phyloP scores from a whole-genome alignment of 2,797 vertebrate species.

The Dallia pectoralis region DNA sequence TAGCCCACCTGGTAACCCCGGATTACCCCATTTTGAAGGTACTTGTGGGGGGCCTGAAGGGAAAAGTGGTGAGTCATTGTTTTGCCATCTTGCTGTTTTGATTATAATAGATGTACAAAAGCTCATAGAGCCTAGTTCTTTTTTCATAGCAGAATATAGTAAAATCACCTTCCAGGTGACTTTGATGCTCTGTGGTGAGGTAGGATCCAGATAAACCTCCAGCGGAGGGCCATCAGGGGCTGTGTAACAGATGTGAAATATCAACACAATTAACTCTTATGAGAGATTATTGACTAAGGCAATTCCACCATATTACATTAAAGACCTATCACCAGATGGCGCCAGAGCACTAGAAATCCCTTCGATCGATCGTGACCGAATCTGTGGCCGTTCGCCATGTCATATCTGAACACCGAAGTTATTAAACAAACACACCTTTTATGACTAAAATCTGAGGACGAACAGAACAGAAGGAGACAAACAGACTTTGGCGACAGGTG shows the following conservation, averaged over 20 bases:
- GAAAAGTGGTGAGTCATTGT: neutral
- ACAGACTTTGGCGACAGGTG: neutral
- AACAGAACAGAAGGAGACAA: neutral
- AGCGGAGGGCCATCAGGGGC: slow-evolving; percentile 96
- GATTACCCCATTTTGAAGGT: slow-evolving; percentile 96
- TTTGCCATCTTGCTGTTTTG: neutral
- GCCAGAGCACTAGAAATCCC: slow-evolving; percentile 41
- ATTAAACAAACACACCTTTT: slow-evolving; percentile 30
- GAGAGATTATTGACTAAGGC: neutral
- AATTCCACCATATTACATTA: neutral
- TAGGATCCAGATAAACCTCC: slow-evolving; percentile 91
- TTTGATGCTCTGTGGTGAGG: slow-evolving; percentile 97
- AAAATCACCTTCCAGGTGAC: slow-evolving; percentile 94
- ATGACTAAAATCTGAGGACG: slow-evolving; percentile 11
- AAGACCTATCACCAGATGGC: slow-evolving; percentile 52
- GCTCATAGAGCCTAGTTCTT: neutral
- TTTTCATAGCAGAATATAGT: neutral
- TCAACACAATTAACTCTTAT: neutral
- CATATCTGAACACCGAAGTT: slow-evolving; percentile 5
- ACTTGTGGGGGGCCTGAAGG: slow-evolving; percentile 88
- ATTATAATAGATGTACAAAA: no score
- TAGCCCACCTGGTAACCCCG: slow-evolving; percentile 97
- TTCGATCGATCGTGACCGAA: neutral
- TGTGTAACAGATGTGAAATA: slow-evolving; percentile 57
- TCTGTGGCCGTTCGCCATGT: neutral